Percentiles rank a stretch among this genome's conserved stretches.
phyloP scores from a whole-genome alignment of 2,797 vertebrate species.

The Girardinus metallicus region DNA sequence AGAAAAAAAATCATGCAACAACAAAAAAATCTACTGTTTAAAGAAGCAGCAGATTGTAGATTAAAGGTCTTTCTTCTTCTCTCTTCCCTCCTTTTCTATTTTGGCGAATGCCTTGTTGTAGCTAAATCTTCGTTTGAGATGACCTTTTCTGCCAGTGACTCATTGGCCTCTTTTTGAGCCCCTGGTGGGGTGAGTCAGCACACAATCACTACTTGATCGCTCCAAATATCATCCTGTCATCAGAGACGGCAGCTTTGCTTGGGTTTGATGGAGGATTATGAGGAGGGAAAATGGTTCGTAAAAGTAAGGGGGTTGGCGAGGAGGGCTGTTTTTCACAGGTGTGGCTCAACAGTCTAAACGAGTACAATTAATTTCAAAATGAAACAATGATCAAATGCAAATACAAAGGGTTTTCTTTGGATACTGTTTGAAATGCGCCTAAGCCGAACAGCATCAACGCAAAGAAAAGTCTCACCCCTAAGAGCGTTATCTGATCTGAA shows the following conservation, averaged over 20 bases:
- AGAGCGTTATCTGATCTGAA: neutral
- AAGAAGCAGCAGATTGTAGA: slow-evolving; percentile 7
- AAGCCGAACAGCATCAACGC: neutral
- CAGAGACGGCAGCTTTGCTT: slow-evolving; percentile 29
- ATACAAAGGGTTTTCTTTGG: neutral
- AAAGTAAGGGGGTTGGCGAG: neutral
- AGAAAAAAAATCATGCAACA: slow-evolving; percentile 22
- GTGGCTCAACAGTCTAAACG: neutral
- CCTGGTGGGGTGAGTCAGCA: slow-evolving; percentile 65
- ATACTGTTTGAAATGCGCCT: neutral
- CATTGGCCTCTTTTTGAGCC: slow-evolving; percentile 45
- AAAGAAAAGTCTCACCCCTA: neutral
- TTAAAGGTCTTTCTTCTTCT: slow-evolving; percentile 8
- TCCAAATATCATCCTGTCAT: slow-evolving; percentile 59
- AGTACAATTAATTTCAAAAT: neutral
- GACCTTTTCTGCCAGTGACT: slow-evolving; percentile 68
- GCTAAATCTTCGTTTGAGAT: slow-evolving; percentile 47
- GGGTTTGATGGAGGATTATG: neutral
- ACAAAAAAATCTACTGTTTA: neutral
- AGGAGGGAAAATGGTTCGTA: neutral
- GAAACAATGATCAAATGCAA: neutral
- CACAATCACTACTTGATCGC: slow-evolving; percentile 49
- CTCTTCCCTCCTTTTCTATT: slow-evolving; percentile 1
- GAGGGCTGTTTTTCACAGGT: neutral
- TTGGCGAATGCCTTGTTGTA: slow-evolving; percentile 16